Base-by-base conservation (phyloP, 1,140 invertebrate genomes). In the Piezodorus guildinii region DNA sequence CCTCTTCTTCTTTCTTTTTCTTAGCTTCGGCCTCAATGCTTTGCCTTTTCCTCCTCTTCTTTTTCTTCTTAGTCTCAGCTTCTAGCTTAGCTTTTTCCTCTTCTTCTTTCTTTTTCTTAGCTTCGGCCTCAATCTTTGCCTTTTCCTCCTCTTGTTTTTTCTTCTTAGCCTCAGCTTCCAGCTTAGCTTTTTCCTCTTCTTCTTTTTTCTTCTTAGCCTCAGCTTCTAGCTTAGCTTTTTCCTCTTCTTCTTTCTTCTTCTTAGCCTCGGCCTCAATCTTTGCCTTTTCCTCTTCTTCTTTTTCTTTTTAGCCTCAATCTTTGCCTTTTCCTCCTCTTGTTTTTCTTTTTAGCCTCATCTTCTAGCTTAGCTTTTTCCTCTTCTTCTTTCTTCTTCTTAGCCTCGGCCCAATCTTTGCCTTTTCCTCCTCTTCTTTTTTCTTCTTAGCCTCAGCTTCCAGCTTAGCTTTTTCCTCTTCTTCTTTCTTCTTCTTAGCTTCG, bases 221-320 rank as follows among this genome's bases (percentile, higher is more conserved):
- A 27, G 2, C 19, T 61, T 62, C 51, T 25, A n/a, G 16, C 1
- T 39, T 39, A 60, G 34, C 2, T 52, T 65, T 64, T 58, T 68
- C 63, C 60, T 70, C 66, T 65, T 62, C 62, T 44, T 21, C 30
- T n/a, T 69, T 27, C 59, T 27, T 62, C 61, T 66, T 44, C 21
- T 39, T 39, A 58, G 62, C 54, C 19, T 16, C 19, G 39, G 17
- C 21, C 0, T 12, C 49, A 2, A n/a, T 23, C 19, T 8, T 39
- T 10, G 25, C 34, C 14, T 58, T 63, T 56, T 25, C 21, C 49
- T 69, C 30, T 63, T 27, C 62, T 30, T 21, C 30, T 23, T 69
- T 27, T 27, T 62, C 62, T 66, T 44, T 17, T 62, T 63, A 39
- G 14, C 49, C 2, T 43, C 30, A 17, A 1, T 8, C 12, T 56